Conservation (phyloP, 2,888 invertebrate genomes). For the Campoplex capitator region DNA sequence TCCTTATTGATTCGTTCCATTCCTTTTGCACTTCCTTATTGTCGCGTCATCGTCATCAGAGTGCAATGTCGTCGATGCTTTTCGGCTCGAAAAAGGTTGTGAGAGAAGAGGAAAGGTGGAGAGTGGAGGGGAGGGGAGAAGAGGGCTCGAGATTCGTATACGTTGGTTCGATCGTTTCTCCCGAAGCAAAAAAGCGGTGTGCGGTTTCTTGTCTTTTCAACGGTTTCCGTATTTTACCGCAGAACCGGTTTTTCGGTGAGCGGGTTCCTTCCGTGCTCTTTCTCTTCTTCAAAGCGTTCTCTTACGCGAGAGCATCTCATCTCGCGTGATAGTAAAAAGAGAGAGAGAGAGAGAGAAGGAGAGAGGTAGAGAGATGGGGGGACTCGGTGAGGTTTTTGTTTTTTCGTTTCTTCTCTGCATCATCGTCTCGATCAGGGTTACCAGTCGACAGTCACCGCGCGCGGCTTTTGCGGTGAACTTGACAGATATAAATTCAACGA, state of each 20-base stretch:
- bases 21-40: constrained; percentile 35
- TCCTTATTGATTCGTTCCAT: neutral
- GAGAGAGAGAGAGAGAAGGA: constrained; percentile 43
- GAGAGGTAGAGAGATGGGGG: neutral
- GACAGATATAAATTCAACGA: constrained; percentile 53
- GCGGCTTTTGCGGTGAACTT: constrained; percentile 50
- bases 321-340: constrained; percentile 27
- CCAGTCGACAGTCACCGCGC: constrained; percentile 9
- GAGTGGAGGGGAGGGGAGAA: neutral
- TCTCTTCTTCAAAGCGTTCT: constrained; percentile 42
- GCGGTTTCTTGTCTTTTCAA: constrained; percentile 72
- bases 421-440: constrained; percentile 48
- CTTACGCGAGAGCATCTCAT: constrained; percentile 40
- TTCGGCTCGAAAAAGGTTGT: constrained; percentile 36
- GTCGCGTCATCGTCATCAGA: constrained; percentile 26
- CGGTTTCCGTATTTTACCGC: constrained; percentile 72
- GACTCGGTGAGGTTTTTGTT: neutral
- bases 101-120: neutral
- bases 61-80: constrained; percentile 52
- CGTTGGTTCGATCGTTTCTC: constrained; percentile 54
- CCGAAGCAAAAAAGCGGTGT: constrained; percentile 54
- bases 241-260: constrained; percentile 72
- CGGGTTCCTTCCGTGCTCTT: constrained; percentile 65
- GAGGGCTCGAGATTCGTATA: constrained; percentile 27
- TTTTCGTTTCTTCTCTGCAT: constrained; percentile 46